Base-by-base conservation (phyloP, 92 coral and sea anemone species). In the Isaurus tuberculatus region DNA sequence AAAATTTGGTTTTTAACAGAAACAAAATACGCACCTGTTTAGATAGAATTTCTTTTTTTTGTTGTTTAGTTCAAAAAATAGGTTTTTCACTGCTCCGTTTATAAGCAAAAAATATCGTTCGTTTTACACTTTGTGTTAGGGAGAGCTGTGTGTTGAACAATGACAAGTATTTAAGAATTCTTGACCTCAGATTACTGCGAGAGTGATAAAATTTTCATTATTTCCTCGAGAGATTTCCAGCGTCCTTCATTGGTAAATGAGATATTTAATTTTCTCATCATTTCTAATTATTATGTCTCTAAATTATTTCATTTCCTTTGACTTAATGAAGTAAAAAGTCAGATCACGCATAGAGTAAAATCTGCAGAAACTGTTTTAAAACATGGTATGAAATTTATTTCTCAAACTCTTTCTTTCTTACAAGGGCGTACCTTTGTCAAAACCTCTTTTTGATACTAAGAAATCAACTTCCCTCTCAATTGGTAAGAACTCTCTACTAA, bases 251-350 rank as follows among this genome's bases (percentile, higher is more conserved):
- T 91, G 92, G 94, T 87, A 91, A 91, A 91, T 93, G 94, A 84
- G 90, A 86, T 93, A 93, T 89, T 92, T 93, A 91, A 93, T 91
- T 91, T 93, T 86, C 87, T 64, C 89, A 86, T 91, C 93, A 86
- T 83, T 91, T 92, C 80, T 86, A 68, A 85, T 91, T 91, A 94
- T 93, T 93, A 75, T 93, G 94, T 91, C 95, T 91, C 90, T 80
- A 83, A 83, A 87, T 89, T 92, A 93, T 93, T 93, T 64, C 17
- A 53, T 55, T 78, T 75, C 29, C 75, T 72, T 44, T 79, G 72
- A 60, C 68, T 77, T 57, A 77, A 77, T 77, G 82, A 77, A 58
- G 70, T 16, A 77, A 55, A 32, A 37, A 32, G 82, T 34, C 69
- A 57, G 34, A 77, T 57, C 69, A 57, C 82, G 68, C 68, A 61